Conservation (phyloP, 1,140 invertebrate genomes). For the Oscheius sp. region DNA sequence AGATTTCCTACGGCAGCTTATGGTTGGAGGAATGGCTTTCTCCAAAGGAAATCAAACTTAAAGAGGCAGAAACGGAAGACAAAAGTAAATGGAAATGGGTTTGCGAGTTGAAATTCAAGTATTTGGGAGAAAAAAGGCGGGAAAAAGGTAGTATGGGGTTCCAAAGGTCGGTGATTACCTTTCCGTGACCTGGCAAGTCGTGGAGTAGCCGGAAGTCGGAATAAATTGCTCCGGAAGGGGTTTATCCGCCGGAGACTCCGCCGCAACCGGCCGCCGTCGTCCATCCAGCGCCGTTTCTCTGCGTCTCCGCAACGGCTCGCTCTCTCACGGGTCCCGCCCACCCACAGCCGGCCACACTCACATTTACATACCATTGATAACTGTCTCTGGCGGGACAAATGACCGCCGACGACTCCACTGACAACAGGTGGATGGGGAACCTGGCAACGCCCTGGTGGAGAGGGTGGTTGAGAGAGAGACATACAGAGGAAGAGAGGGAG, state of each 20-base stretch:
- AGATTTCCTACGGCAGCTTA: too few relatives aligned
- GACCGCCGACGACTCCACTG: not conserved
- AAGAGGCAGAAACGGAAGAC: too few relatives aligned
- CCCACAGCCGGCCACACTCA: not conserved
- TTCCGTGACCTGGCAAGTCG: slow-evolving; percentile 46
- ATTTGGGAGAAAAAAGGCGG: not conserved
- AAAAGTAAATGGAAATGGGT: too few relatives aligned
- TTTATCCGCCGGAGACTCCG: slow-evolving; percentile 58
- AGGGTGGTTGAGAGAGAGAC: not conserved
- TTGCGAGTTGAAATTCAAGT: too few relatives aligned
- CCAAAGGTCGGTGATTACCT: slow-evolving; percentile 45
- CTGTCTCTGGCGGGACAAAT: slow-evolving; percentile 4
- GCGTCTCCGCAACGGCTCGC: not conserved
- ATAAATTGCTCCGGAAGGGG: slow-evolving; percentile 50
- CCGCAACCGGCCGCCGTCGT: slow-evolving; percentile 34
- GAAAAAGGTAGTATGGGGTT: not conserved
- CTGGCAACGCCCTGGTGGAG: not conserved
- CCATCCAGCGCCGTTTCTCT: not conserved
- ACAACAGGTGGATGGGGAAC: not conserved
- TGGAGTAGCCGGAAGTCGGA: slow-evolving; percentile 52
- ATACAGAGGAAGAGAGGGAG: not conserved
- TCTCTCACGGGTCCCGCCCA: not conserved
- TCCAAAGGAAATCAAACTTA: too few relatives aligned
- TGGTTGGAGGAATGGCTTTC: too few relatives aligned
- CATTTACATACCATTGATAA: slow-evolving; percentile 6